Conservation (phyloP, 2,113 vertebrate species). For the Oreochromis tanganicae region DNA sequence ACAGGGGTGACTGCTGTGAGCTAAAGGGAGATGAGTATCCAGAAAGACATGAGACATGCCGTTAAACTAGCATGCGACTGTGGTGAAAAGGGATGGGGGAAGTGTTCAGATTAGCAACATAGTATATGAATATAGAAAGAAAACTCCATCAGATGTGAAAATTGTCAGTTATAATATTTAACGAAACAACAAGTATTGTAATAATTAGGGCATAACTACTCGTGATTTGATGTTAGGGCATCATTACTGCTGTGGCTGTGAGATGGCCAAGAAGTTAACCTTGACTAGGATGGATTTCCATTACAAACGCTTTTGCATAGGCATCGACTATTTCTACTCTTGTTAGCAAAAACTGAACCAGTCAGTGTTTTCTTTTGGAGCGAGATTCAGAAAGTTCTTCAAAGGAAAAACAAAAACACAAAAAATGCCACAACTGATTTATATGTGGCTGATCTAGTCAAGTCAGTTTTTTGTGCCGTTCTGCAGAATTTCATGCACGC, state of each 20-base stretch:
- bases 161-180: background rate
- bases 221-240: background rate
- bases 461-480: background rate
- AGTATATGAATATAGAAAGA: background rate
- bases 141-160: background rate
- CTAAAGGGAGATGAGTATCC: background rate
- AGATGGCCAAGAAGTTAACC: background rate
- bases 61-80: background rate
- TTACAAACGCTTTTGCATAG: background rate
- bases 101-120: background rate
- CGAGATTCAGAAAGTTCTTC: background rate
- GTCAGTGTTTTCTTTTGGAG: background rate
- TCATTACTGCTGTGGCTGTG: background rate
- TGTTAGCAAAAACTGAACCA: background rate
- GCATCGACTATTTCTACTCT: background rate
- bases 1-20: background rate
- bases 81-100: background rate
- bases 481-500: background rate
- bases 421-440: background rate
- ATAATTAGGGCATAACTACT: background rate
- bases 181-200: background rate
- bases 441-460: background rate
- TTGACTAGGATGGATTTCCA: background rate
- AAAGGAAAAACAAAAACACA: background rate
- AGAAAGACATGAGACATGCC: background rate